Base-by-base conservation (phyloP, 2,888 invertebrate species). In the Lysandra bellargus region DNA sequence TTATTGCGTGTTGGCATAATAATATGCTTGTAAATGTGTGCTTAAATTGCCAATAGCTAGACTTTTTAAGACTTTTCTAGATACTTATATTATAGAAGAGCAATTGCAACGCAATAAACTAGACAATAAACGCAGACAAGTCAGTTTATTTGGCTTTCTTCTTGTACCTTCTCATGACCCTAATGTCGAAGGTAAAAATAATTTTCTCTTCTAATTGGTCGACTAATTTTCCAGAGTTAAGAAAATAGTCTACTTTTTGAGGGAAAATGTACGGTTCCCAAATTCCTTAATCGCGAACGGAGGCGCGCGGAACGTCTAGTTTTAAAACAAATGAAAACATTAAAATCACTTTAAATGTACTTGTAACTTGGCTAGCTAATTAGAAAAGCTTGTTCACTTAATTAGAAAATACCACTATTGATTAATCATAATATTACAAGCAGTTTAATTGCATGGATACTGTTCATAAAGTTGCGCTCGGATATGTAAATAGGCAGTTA, bases 401-500 rank as follows among this genome's bases (percentile, higher is more conserved):
- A 61, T 61, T 75, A 23, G 53, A 53, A 14, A 23, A 53, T 30
- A 53, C n/a, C 49, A 53, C 37, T 30, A 17, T 76, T 57, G 14
- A 30, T 57, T 14, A 57, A 17, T 76, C 76, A 76, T 53, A 76
- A 76, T 53, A 76, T 76, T 53, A 76, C 76, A 53, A 76, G 53
- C 33, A 23, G 53, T 44, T 53, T 75, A 75, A 75, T 75, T 76
- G 53, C 33, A 33, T 53, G 57, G 53, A 33, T 76, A 53, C 49
- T 75, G 49, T 49, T 75, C 53, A 75, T 75, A 75, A 75, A 75
- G 75, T 49, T 44, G 23, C 49, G 14, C 49, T 33, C 49, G 30
- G 30, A 76, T 76, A 76, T 76, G 57, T 17, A 76, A 76, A 76
- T 76, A 17, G 33, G 76, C 33, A 76, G 76, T 53, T 44, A 49